These are phyloP conservation scores for Proterorhinus semilunaris DNA, from an alignment of 2,113 vertebrate genomes.

Conservation along the genomic window DNA sequence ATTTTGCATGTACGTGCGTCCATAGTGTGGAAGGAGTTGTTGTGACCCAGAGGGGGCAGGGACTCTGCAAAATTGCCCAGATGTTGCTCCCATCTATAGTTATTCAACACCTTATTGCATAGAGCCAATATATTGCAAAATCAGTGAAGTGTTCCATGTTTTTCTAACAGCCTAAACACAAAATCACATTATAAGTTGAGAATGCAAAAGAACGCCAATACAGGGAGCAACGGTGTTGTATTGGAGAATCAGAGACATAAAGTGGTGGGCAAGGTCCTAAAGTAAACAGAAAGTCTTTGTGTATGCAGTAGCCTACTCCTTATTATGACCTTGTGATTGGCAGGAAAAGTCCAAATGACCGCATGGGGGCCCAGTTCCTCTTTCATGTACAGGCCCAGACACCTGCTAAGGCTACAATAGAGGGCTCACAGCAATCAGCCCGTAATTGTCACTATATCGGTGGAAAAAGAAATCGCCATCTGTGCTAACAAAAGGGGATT, in stretches of 20 bases:
- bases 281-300: slow-evolving; percentile 12
- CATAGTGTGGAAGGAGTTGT: too few relatives aligned
- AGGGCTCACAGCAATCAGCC: slow-evolving; percentile 14
- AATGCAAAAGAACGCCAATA: slow-evolving; percentile 2
- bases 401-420: slow-evolving; percentile 24
- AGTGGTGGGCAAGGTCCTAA: slow-evolving; percentile 17
- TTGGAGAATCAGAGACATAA: slow-evolving; percentile 10
- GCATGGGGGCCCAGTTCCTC: slow-evolving; percentile 18
- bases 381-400: slow-evolving; percentile 19
- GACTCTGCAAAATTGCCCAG: too few relatives aligned
- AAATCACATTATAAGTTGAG: too few relatives aligned
- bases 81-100: too few relatives aligned
- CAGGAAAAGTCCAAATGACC: slow-evolving; percentile 21
- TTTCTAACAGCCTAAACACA: too few relatives aligned
- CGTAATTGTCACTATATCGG: slow-evolving; percentile 11
- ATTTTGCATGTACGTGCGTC: too few relatives aligned
- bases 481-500: background rate
- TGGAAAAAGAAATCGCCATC: background rate
- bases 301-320: slow-evolving; percentile 7
- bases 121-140: too few relatives aligned
- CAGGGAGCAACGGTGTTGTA: slow-evolving; percentile 17
- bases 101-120: too few relatives aligned
- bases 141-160: too few relatives aligned
- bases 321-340: slow-evolving; percentile 22
- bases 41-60: too few relatives aligned